phyloP scores from a whole-genome alignment of 2,113 vertebrate species.

The Mustelus asterias region DNA sequence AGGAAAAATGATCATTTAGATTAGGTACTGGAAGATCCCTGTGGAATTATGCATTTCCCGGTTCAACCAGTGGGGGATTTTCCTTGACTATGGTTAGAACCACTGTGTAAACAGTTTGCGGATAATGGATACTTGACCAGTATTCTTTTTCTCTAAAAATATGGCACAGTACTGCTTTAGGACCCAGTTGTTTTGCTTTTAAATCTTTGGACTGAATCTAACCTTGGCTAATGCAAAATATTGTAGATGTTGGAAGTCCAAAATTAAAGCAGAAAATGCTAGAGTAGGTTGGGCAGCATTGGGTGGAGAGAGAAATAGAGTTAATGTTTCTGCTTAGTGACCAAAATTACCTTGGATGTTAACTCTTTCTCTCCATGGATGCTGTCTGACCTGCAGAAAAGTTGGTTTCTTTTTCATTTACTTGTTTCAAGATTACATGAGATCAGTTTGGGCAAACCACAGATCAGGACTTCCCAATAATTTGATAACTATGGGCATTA shows the following conservation, averaged over 20 bases:
- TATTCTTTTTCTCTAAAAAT: too few relatives aligned
- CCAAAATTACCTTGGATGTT: neutral
- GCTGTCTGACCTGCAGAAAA: neutral
- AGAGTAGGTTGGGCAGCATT: neutral
- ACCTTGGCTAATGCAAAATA: neutral
- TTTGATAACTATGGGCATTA: neutral
- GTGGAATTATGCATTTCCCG: neutral
- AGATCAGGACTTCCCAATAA: neutral
- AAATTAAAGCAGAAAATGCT: neutral
- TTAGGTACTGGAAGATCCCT: neutral
- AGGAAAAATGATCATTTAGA: neutral
- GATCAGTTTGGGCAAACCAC: neutral
- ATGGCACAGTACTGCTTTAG: too few relatives aligned
- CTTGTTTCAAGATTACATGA: neutral
- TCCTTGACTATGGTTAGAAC: neutral
- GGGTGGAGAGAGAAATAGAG: neutral
- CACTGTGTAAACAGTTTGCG: neutral
- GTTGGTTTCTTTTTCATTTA: neutral
- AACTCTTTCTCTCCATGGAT: neutral
- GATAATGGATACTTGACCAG: neutral
- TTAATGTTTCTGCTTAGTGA: neutral
- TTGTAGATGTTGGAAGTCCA: neutral
- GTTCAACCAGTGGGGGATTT: neutral
- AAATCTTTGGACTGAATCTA: neutral
- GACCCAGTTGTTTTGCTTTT: neutral